Base-by-base conservation (phyloP, 2,797 vertebrate species). In the Moxostoma hubbsi region DNA sequence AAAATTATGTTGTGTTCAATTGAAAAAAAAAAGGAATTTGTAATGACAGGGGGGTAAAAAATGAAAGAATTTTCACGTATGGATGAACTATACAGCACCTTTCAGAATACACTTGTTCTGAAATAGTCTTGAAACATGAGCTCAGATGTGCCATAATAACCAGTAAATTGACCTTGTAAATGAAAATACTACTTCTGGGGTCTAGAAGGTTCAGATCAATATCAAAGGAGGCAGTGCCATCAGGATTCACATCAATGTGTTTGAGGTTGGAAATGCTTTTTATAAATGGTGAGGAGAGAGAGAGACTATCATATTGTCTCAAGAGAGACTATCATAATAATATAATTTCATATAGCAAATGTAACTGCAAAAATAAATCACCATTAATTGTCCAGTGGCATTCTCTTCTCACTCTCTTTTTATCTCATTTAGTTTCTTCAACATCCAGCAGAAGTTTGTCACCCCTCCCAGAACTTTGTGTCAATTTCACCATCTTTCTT, bases 391-490 rank as follows among this genome's bases (percentile, higher is more conserved):
- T 18, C 8, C 57, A 47, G 15, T 0, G 0, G 89, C 92, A 86
- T 95, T 92, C 73, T 93, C 91, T 81, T 96, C 94, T 5, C 88
- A 81, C 11, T 95, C 93, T 78, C 88, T 91, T 88, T 89, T 96
- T 76, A 96, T 90, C 86, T 94, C 88, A 81, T 93, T 94, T 58
- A 98, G 91, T 85, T 88, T 95, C 72, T 93, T 96, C 54, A 97
- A 92, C 94, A 97, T 95, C 87, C 96, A 95, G 9, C 96, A 93
- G 84, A 95, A 97, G 85, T 97, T 92, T 0, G 90, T 94, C 72
- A 96, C 91, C 73, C 95, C 82, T 97, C 95, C 94, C 93, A 96
- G 81, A 96, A 92, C 73, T 93, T 92, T 11, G 90, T 89, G 83
- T 93, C 91, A 12, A 91, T 84, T 78, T 95, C 94, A 0, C 91